Evolutionary conservation across 2,888 invertebrate species (phyloP).

Genomic region (Amiota mariae): DNA sequence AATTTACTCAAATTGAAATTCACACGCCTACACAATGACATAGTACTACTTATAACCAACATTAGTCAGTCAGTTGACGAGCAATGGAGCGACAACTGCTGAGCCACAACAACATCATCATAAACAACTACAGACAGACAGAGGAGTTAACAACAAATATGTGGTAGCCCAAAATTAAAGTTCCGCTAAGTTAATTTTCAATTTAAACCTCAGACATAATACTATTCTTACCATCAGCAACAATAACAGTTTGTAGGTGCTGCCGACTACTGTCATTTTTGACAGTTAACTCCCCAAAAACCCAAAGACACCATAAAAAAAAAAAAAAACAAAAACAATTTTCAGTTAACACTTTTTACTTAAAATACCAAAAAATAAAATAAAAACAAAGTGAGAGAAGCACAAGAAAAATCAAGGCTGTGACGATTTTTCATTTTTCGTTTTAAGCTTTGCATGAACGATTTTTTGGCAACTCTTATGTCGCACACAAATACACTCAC

Average conservation of each 20-base stretch:
- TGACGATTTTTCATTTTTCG: conserved; percentile 42
- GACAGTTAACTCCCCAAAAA: conserved; percentile 62
- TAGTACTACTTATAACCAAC: no score
- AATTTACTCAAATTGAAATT: conserved; percentile 39
- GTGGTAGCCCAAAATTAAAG: conserved; percentile 43
- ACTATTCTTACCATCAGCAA: conserved; percentile 43
- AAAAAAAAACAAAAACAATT: conserved; percentile 42
- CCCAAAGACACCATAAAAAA: conserved; percentile 12
- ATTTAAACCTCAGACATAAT: conserved; percentile 50
- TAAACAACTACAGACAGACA: conserved; percentile 14
- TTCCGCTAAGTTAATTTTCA: conserved; percentile 68
- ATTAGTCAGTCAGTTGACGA: no score
- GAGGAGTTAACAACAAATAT: background rate
- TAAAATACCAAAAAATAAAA: conserved; percentile 15
- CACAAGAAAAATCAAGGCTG: conserved; percentile 23
- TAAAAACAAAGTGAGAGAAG: conserved; percentile 3
- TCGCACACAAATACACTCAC: conserved; percentile 8
- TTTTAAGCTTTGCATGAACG: conserved; percentile 26
- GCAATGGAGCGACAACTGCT: background rate
- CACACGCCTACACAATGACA: conserved; percentile 45
- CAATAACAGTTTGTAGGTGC: conserved; percentile 47
- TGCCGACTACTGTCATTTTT: conserved; percentile 60
- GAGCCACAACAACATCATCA: conserved; percentile 28
- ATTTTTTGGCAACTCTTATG: conserved; percentile 20
- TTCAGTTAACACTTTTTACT: conserved; percentile 61